Base-by-base conservation (phyloP, 2,888 invertebrate species). In the Philereme transversata region DNA sequence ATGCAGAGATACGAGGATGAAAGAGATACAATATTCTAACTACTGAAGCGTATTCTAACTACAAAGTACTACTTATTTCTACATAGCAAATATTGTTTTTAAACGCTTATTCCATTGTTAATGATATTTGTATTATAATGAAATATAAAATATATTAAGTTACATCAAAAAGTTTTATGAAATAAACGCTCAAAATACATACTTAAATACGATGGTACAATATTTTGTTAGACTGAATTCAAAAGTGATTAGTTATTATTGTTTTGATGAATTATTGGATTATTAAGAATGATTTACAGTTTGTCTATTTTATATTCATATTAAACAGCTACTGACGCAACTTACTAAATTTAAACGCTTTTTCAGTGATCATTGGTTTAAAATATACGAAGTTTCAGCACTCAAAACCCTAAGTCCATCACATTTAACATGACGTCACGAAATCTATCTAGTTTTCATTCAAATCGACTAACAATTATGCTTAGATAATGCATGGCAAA, bases 1-100 rank as follows among this genome's bases (percentile, higher is more conserved):
- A 86, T 86, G 86, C 86, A 81, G 53, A 70, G 54, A 69, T 57
- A 75, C 71, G 64, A 64, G 74, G 76, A 71, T 73, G 74, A 79
- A 56, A 74, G 71, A 76, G 71, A 76, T 54, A 74, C 63, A 63
- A 73, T 67, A 63, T 62, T 53, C 72, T 75, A 79, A 75, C 76
- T 79, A 79, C 76, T 62, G 66, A 77, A 81, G 79, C 77, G 65
- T 66, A 68, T 38, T 50, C 54, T 64, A 58, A 68, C 67, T 67
- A 68, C 63, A 55, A 4, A 48, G 45, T 8, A 38, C 33, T 7
- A 43, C n/a, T 57, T 44, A 52, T 40, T 41, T 11, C 8, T 49
- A 44, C 45, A 45, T 22, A 22, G 45, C 10, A 43, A 45, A 22
- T 22, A 22, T 6, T 45, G 44, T 7, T 45, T 45, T 45, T 5